Base-by-base conservation (phyloP, 2,888 invertebrate species). In the Camptogramma bilineatum region DNA sequence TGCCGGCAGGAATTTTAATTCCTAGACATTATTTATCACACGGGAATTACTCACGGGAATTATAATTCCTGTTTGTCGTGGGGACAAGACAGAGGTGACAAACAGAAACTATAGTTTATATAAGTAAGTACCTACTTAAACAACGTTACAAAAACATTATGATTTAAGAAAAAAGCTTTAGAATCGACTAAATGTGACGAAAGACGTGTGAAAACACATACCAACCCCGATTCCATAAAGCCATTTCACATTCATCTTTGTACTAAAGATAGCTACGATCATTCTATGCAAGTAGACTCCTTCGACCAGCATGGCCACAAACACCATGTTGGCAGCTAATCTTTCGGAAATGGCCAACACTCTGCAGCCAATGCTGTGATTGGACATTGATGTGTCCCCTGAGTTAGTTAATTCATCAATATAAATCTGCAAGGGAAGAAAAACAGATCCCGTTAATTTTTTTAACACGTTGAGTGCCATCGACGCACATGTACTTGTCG, bases 271-370 rank as follows among this genome's bases (percentile, higher is more conserved):
- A 18, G 95, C 93, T 0, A 95, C 96, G 31, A 96, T 94, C 17
- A 95, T 88, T 52, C 95, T 93, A 75, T 96, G 96, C 3, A 96
- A 80, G 77, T 94, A 95, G 42, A 95, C 84, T 0, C 95, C 95
- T 77, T 95, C 95, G 0, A 95, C 86, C 51, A 96, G 84, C 96
- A 96, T 96, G 80, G 95, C 95, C 2, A 95, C 93, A 76, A 95
- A 96, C 50, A 96, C 95, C 0, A 90, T 87, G 74, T 95, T 95
- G 4, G 91, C 93, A 0, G 94, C 90, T 0, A 93, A 75, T 48
- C 93, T 92, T 69, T 95, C 95, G 0, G 94, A 83, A 51, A 94
- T 87, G 0, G 95, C 93, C 10, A 95, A 82, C 10, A 93, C 67
- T 51, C 94, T 88, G 72, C 96, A 96, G 9, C 86, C 85, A 0